Base-by-base conservation (phyloP, 2,888 invertebrate species). In the Leucophenga maculata region DNA sequence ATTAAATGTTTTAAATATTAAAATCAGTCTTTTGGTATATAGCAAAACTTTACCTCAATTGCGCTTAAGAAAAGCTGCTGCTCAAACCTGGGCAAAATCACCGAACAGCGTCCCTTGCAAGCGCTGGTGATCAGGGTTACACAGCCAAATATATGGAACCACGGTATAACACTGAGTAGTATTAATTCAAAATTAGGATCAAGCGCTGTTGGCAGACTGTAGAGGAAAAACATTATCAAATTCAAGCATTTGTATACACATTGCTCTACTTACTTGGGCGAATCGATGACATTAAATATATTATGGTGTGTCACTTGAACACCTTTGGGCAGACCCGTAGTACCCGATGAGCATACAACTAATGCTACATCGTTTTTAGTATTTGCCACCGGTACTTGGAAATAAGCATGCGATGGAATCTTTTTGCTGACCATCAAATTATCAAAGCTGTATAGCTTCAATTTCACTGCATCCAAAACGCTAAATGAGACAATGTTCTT, bases 91-190 rank as follows among this genome's bases (percentile, higher is more conserved):
- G 91, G 90, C 69, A 89, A 74, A 68, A 90, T 88, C 1, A 93
- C 90, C 64, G 95, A 85, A 76, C 89, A 89, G 14, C 91, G 89
- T 66, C 92, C 91, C 76, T 92, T 82, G 18, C 91, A 85, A 57
- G 93, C 88, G 20, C 91, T 86, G 22, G 91, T 89, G 77, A 94
- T 89, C 14, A 93, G 89, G 0, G 92, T 90, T 72, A 93, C 91
- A 81, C 94, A 93, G 0, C 95, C 95, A 83, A 94, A 95, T 0
- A 93, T 92, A 88, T 97, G 96, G 87, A 94, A 96, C 90, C 95
- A 94, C n/a, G 96, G 96, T 70, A 95, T 91, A 46, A 95, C 88
- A 0, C 92, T 93, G 71, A 94, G 85, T 62, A 90, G 78, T 1
- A 85, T 80, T 31, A 88, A 80, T 1, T 87, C 83, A n/a, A n/a